Conservation (phyloP, 2,797 vertebrate genomes). For the Falco naumanni region DNA sequence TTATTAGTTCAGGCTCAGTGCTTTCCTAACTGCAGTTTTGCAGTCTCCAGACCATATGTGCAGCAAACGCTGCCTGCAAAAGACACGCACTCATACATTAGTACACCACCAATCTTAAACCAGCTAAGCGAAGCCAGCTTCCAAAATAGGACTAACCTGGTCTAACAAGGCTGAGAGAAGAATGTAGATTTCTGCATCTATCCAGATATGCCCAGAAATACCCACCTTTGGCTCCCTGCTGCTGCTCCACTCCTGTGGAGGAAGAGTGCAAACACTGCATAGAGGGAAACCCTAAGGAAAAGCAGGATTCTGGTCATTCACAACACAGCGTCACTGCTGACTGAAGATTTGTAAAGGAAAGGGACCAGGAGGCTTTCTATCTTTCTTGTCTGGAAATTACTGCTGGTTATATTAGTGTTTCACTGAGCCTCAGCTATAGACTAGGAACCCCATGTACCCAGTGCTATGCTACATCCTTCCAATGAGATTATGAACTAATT, state of each 20-base stretch:
- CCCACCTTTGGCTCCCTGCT: not conserved
- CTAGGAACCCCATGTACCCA: not conserved
- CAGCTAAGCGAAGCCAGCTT: not conserved
- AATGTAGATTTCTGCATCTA: not conserved
- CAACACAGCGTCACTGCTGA: not conserved
- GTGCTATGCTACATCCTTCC: not conserved
- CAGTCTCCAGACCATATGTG: not conserved
- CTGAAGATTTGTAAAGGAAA: not conserved
- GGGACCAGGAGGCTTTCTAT: not conserved
- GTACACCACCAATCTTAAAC: not conserved
- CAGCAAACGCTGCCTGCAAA: not conserved
- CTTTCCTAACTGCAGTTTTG: not conserved
- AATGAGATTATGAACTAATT: not conserved
- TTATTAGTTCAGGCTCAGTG: not conserved
- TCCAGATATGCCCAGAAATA: not conserved
- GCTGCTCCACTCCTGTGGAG: rapidly evolving
- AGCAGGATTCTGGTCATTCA: not conserved
- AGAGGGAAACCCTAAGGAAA: not conserved
- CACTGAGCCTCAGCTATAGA: not conserved
- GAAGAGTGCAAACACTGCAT: rapidly evolving
- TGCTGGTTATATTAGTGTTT: not conserved
- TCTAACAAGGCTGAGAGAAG: not conserved
- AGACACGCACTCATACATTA: rapidly evolving
- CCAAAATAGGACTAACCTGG: not conserved
- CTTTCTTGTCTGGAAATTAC: not conserved